Evolutionary conservation across 2,888 invertebrate genomes (phyloP).

Genomic region (Chrysolina oricalcia): DNA sequence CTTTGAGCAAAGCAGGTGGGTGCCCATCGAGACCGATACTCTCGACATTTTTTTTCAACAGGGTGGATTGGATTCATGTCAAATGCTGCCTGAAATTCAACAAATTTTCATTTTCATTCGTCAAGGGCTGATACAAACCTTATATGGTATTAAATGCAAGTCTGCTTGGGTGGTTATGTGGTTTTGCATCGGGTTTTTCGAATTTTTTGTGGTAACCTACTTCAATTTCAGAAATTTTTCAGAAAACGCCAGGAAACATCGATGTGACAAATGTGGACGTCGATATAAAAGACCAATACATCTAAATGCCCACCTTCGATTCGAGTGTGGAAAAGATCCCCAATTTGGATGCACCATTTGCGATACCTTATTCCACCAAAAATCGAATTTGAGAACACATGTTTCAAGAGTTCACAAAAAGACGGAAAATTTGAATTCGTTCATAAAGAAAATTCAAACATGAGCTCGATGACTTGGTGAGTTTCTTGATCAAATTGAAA

Average conservation of each 20-base stretch:
- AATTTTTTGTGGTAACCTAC: neutral
- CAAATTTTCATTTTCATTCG: too few relatives aligned
- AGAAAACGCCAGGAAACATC: conserved; percentile 31
- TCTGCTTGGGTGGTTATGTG: too few relatives aligned
- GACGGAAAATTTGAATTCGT: conserved; percentile 5
- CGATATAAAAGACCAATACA: conserved; percentile 36
- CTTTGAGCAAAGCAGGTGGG: too few relatives aligned
- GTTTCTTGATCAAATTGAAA: neutral
- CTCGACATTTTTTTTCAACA: too few relatives aligned
- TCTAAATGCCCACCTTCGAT: conserved; percentile 34
- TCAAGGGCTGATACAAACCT: too few relatives aligned
- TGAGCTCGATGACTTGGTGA: neutral
- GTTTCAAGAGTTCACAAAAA: conserved; percentile 23
- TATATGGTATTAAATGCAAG: too few relatives aligned
- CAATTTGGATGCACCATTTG: conserved; percentile 76
- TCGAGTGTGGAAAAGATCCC: conserved; percentile 75
- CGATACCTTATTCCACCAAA: conserved; percentile 49
- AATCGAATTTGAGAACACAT: conserved; percentile 51
- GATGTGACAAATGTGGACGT: conserved; percentile 36
- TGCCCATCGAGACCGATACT: too few relatives aligned
- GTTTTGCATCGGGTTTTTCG: too few relatives aligned
- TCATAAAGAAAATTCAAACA: neutral
- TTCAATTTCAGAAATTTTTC: conserved; percentile 27
- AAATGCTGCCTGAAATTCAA: too few relatives aligned
- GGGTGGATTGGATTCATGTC: too few relatives aligned